These are phyloP conservation scores for Apeltes quadracus DNA, from an alignment of 2,113 vertebrate genomes.

Conservation along the genomic window DNA sequence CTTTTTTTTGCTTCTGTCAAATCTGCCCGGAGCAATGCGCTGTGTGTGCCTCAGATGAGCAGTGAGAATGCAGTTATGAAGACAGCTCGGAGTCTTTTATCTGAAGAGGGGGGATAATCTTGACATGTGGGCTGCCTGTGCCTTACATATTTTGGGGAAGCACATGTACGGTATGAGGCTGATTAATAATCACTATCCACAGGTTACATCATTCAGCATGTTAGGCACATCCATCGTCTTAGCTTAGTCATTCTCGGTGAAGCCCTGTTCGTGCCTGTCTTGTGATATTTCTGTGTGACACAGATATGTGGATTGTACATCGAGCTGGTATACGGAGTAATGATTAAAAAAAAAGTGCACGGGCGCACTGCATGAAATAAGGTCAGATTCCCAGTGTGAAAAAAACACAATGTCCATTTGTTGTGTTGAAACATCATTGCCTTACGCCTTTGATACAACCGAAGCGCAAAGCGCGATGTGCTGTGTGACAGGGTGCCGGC, in stretches of 20 bases:
- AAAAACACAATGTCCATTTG: neutral
- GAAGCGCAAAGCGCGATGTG: neutral
- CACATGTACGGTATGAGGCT: constrained; percentile 46
- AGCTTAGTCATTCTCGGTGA: constrained; percentile 66
- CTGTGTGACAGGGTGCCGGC: constrained; percentile 11
- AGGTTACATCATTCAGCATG: constrained; percentile 68
- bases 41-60: constrained; percentile 64
- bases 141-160: constrained; percentile 51
- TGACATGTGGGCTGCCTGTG: constrained; percentile 53
- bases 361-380: neutral
- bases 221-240: constrained; percentile 50
- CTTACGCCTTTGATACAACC: neutral
- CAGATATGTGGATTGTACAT: neutral
- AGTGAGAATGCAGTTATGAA: constrained; percentile 60
- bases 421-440: neutral
- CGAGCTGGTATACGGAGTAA: too few relatives aligned
- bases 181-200: constrained; percentile 73
- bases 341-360: neutral
- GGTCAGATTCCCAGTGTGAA: neutral
- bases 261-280: constrained; percentile 18
- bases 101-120: constrained; percentile 65
- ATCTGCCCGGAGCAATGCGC: constrained; percentile 54
- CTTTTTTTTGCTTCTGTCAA: constrained; percentile 41
- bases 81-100: constrained; percentile 64
- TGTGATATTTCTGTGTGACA: constrained; percentile 1